These are phyloP conservation scores for Chaetophractus vellerosus DNA, from an alignment of 2,797 vertebrate genomes.

Conservation along the genomic window DNA sequence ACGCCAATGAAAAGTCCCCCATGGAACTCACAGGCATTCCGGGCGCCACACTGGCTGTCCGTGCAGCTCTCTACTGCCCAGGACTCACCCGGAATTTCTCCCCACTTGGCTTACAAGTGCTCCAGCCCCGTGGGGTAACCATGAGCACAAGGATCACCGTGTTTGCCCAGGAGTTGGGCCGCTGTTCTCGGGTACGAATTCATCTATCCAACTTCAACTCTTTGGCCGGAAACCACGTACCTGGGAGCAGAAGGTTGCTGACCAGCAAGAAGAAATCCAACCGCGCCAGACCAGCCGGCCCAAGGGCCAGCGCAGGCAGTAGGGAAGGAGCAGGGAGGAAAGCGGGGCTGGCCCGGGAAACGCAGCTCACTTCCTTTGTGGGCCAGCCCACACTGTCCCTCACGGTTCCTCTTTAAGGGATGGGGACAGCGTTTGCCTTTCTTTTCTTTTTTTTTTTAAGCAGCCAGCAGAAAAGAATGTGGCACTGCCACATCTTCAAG, in stretches of 20 bases:
- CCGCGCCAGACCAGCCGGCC: not conserved
- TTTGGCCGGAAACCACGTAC: not conserved
- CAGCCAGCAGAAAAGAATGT: not conserved
- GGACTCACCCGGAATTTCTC: not conserved
- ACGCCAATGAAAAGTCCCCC: rapidly evolving
- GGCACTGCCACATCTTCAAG: not conserved
- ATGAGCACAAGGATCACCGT: rapidly evolving
- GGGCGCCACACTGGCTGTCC: not conserved
- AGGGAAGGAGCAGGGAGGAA: not conserved
- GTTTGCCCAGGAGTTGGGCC: not conserved
- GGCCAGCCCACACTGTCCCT: not conserved
- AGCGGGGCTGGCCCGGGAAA: not conserved
- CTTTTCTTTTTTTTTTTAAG: not conserved
- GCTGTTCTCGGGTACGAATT: too few species aligned
- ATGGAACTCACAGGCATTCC: not conserved
- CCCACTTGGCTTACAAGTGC: not conserved
- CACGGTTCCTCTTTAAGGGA: not conserved
- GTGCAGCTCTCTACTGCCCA: not conserved
- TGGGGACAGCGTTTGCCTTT: not conserved
- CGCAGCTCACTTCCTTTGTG: not conserved
- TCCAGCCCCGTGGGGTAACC: rapidly evolving
- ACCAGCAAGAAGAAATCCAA: not conserved
- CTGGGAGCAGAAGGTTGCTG: not conserved
- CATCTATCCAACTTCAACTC: not conserved
- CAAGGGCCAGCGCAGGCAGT: not conserved